These are phyloP conservation scores for Harpagifer antarcticus DNA, from an alignment of 2,797 vertebrate genomes.

Conservation along the genomic window DNA sequence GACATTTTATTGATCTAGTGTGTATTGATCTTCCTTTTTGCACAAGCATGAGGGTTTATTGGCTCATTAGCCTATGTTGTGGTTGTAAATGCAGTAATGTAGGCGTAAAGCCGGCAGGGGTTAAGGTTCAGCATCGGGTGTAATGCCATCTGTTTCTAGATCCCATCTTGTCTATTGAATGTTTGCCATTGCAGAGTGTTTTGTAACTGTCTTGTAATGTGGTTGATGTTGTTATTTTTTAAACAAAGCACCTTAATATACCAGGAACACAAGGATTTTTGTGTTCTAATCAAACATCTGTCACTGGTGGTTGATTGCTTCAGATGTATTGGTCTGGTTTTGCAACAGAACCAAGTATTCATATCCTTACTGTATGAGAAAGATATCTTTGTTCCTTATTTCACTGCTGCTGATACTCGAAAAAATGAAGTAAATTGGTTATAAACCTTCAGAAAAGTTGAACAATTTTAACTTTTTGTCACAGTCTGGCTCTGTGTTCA, in stretches of 20 bases:
- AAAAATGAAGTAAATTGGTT: no score
- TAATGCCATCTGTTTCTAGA: neutral
- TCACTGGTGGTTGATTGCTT: neutral
- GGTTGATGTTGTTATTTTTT: neutral
- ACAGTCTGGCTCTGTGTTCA: no score
- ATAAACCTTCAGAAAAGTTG: no score
- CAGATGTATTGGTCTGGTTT: neutral
- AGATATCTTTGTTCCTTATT: neutral
- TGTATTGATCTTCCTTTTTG: slow-evolving; percentile 49
- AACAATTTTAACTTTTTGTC: no score
- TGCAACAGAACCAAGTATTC: neutral
- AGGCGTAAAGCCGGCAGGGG: neutral
- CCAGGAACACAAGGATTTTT: neutral
- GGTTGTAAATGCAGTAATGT: slow-evolving; percentile 17
- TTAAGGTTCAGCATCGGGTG: neutral
- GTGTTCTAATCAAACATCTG: neutral
- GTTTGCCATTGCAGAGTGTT: neutral
- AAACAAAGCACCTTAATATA: neutral
- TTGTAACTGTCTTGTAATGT: neutral
- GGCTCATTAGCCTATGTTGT: slow-evolving; percentile 38
- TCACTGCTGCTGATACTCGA: no score
- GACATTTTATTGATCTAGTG: slow-evolving; percentile 44
- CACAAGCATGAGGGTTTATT: neutral
- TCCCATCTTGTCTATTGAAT: neutral
- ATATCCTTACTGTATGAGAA: neutral